phyloP scores from a whole-genome alignment of 2,888 invertebrate genomes.

The Dascillus cervinus region DNA sequence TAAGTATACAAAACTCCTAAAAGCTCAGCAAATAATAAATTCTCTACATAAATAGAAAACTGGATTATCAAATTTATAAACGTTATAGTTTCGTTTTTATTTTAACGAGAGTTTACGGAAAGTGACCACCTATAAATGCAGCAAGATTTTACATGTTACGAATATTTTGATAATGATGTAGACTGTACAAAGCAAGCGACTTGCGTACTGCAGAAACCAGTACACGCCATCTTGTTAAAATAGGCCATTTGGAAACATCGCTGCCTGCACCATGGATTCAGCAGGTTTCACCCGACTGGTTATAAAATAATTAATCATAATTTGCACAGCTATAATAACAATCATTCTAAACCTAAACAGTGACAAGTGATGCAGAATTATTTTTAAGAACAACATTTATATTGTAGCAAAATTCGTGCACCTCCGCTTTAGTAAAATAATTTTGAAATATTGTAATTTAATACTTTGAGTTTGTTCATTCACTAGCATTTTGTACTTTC shows the following conservation, averaged over 20 bases:
- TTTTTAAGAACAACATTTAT: too few species aligned
- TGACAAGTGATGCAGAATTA: constrained; percentile 21
- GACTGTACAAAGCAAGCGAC: constrained; percentile 35
- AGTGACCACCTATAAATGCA: too few species aligned
- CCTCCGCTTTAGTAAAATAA: too few species aligned
- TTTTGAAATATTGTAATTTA: too few species aligned
- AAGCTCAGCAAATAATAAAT: too few species aligned
- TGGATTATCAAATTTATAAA: background rate
- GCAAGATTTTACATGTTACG: constrained; percentile 16
- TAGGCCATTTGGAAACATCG: constrained; percentile 43
- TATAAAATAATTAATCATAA: constrained; percentile 29
- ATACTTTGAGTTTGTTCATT: too few species aligned
- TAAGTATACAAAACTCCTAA: too few species aligned
- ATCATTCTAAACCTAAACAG: constrained; percentile 31
- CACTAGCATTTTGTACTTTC: too few species aligned
- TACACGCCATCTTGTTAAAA: constrained; percentile 31
- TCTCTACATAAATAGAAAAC: too few species aligned
- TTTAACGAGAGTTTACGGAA: too few species aligned
- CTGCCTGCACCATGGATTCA: constrained; percentile 42
- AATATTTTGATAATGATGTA: constrained; percentile 23
- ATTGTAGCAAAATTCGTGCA: too few species aligned
- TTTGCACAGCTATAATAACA: constrained; percentile 34
- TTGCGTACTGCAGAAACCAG: constrained; percentile 23
- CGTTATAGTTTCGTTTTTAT: constrained; percentile 1
- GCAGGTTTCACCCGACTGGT: constrained; percentile 35